Evolutionary conservation across 2,113 vertebrate species (phyloP), one percentile per base, ranked within the genome.

Genomic region (Nerophis ophidion): DNA sequence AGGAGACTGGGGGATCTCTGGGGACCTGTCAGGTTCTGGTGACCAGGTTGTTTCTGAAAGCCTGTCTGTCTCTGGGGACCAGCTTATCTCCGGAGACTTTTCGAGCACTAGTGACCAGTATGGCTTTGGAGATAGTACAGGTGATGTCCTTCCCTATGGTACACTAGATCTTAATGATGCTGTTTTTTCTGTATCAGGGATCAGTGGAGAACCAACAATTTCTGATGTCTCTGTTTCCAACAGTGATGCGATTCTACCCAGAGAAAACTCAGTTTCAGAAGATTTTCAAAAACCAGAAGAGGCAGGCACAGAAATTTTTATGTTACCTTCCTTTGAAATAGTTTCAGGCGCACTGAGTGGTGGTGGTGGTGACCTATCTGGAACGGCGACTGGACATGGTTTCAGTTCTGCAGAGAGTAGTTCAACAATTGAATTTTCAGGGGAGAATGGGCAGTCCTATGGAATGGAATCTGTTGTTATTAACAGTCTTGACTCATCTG

Each of bases 381-480:
- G 66, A 67, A 85, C 65, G 44, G 81, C 60, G 10, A 65, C 62
- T 60, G 80, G 74, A 26, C 85, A 81, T 49, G 80, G 74, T 54
- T 70, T 72, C 12, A 57, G 47, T 52, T 78, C 61, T 60, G 63
- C 15, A 15, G 76, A 80, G 7, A 84, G 79, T 57, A 67, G 50
- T n/a, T 66, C 47, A 26, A 69, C 63, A 4, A 13, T 48, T 50
- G 73, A 68, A 17, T 60, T 35, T 38, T 94, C 89, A 62, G 92
- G 85, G 66, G 89, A 86, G 58, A 89, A 90, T 67, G 89, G 66
- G 50, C 71, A 70, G 2, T 55, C 63, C 13, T 85, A 78, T 45
- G 78, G 74, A 1, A 65, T 69, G 49, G 44, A 58, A 4, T 87
- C 86, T n/a, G 82, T 77, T 52, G 79, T 79, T 7, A 42, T 68